Conservation (phyloP, 2,113 vertebrate genomes). For the Sisor rabdophorus region DNA sequence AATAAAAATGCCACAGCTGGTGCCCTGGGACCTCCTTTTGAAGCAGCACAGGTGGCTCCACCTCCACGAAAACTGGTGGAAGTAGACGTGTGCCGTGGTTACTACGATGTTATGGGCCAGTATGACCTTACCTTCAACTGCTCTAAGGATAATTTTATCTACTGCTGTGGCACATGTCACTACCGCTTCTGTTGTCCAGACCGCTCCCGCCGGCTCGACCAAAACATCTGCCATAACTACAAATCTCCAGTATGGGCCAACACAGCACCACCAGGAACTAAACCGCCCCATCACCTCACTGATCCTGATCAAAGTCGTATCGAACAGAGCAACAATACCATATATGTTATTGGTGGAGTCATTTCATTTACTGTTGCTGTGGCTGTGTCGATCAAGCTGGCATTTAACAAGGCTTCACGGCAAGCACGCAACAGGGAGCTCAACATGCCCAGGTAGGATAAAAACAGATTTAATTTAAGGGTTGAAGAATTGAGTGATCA, state of each 20-base stretch:
- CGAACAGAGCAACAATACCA: constrained; percentile 80
- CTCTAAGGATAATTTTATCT: constrained; percentile 80
- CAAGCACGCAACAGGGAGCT: constrained; percentile 81
- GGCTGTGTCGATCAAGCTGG: constrained; percentile 82
- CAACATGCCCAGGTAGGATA: constrained; percentile 81
- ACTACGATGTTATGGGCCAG: constrained; percentile 91
- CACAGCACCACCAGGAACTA: constrained; percentile 70
- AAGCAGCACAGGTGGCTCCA: constrained; percentile 65
- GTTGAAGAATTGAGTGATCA: background rate
- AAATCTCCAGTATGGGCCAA: constrained; percentile 84
- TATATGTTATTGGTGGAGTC: constrained; percentile 85
- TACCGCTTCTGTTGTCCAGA: constrained; percentile 92
- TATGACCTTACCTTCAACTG: constrained; percentile 88
- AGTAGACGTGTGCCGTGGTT: constrained; percentile 80
- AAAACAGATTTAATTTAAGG: background rate
- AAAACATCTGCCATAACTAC: constrained; percentile 81
- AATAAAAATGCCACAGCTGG: constrained; percentile 66
- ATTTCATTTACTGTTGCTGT: constrained; percentile 85
- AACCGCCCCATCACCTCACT: constrained; percentile 62
- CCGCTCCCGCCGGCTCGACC: constrained; percentile 75
- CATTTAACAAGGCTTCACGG: constrained; percentile 87
- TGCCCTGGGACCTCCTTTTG: constrained; percentile 66
- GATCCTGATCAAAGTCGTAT: constrained; percentile 61
- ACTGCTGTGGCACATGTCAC: constrained; percentile 88
- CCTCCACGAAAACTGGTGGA: constrained; percentile 67